Conservation (phyloP, 2,797 vertebrate genomes). For the Fistularia tabacaria region DNA sequence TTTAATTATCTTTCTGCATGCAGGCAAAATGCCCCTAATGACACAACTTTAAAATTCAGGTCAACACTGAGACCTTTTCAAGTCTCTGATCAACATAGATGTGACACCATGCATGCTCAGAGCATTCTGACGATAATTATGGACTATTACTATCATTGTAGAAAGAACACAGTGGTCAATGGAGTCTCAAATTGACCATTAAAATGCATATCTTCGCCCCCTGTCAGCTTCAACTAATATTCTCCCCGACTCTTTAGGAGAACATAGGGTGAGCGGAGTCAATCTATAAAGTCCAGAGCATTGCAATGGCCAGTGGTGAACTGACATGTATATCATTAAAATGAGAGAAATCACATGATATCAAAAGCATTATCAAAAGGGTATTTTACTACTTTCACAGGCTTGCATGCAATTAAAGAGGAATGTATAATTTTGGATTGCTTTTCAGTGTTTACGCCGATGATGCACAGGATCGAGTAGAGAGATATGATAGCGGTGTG, state of each 20-base stretch:
- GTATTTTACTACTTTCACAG: conserved; percentile 18
- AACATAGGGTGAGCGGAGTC: background rate
- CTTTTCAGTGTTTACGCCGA: conserved; percentile 3
- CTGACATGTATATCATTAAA: background rate
- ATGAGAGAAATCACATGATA: background rate
- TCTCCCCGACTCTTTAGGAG: conserved; percentile 9
- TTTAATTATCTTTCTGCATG: conserved; percentile 36
- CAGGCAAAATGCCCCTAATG: conserved; percentile 19
- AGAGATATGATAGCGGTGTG: conserved; percentile 53
- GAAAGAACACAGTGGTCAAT: conserved; percentile 53
- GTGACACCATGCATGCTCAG: conserved; percentile 27
- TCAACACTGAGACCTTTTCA: conserved; percentile 50
- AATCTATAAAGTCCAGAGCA: background rate
- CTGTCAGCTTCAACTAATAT: conserved; percentile 17
- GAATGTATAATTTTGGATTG: background rate
- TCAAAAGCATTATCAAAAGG: conserved; percentile 16
- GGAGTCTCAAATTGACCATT: conserved; percentile 42
- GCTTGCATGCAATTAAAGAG: conserved; percentile 20
- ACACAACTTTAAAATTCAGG: conserved; percentile 52
- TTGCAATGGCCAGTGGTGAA: background rate
- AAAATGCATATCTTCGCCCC: conserved; percentile 15
- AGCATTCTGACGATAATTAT: conserved; percentile 57
- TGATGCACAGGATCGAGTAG: conserved; percentile 38
- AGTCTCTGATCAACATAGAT: conserved; percentile 57
- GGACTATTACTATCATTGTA: conserved; percentile 53